Base-by-base conservation (phyloP, 92 coral and sea anemone species). In the Anthopleura xanthogrammica region DNA sequence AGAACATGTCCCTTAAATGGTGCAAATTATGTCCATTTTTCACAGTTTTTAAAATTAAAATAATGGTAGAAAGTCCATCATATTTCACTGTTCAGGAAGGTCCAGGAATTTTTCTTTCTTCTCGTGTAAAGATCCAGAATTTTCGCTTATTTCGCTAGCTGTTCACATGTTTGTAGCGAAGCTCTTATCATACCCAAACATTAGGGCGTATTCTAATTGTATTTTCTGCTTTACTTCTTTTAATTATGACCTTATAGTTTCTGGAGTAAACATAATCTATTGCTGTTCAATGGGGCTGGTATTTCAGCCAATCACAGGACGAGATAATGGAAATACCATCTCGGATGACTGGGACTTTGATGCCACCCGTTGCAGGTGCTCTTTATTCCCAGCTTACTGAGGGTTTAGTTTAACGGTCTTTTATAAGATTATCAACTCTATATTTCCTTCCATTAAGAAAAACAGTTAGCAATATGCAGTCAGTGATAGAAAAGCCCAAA, bases 301-400 rank as follows among this genome's bases (percentile, higher is more conserved):
- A 29, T 52, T 23, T 9, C 48, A 73, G 79, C 85, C 85, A 72
- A 82, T 82, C 78, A 82, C 62, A 24, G 20, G 36, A 60, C 40
- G 72, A n/a, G 64, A 1, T 39, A 19, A 36, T 23, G 22, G 22
- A 20, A 64, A 19, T 71, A 50, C 76, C 83, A 80, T 54, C 46
- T 85, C 87, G 71, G 29, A n/a, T 70, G 87, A 77, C 82, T 48
- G 41, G 75, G 75, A 39, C 1, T 19, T 5, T 14, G 9, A 5
- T 46, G 83, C 83, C 87, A 85, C 87, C 87, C 23, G 87, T 78
- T 77, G 48, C 87, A 85, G 87, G 87, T 85, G 50, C 5, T 16
- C 5, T 52, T 29, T 46, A 46, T 9, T 46, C 50, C 50, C 50
- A 46, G 50, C 50, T 9, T 0, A 46, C 7, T 9, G 5, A 46